A percentile compares a stretch with the other conserved stretches of the same genome.
These are phyloP conservation scores for Syrmaticus mikado DNA, from an alignment of 2,113 vertebrate species.

Conservation along the genomic window DNA sequence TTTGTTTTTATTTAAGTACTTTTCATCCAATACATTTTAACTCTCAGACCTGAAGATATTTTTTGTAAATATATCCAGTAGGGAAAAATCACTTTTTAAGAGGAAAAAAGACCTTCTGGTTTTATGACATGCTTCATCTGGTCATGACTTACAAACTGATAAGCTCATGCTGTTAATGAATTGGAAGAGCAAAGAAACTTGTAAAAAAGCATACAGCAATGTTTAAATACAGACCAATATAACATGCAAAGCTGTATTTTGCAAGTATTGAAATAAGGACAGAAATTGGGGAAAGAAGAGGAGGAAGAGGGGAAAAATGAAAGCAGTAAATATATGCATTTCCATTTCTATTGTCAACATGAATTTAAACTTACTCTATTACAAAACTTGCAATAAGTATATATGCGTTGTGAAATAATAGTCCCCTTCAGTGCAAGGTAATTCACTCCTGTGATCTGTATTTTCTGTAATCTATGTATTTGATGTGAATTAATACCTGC, in stretches of 20 bases:
- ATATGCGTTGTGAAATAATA: background rate
- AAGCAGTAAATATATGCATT: background rate
- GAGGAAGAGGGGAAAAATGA: background rate
- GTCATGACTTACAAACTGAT: background rate
- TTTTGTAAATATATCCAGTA: background rate
- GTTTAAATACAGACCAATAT: background rate
- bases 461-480: background rate
- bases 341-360: background rate
- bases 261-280: background rate
- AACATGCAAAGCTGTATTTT: background rate
- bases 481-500: background rate
- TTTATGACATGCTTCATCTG: background rate
- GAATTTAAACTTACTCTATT: background rate
- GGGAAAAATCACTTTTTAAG: background rate
- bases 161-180: slow-evolving; percentile 15
- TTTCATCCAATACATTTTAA: background rate
- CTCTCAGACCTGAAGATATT: background rate
- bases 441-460: background rate
- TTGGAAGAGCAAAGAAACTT: background rate
- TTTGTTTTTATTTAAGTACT: background rate
- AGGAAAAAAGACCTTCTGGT: background rate
- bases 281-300: background rate
- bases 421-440: background rate
- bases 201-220: background rate
- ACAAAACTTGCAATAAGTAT: background rate